phyloP scores from a whole-genome alignment of 2,113 vertebrate genomes.

The Cepphus grylle region DNA sequence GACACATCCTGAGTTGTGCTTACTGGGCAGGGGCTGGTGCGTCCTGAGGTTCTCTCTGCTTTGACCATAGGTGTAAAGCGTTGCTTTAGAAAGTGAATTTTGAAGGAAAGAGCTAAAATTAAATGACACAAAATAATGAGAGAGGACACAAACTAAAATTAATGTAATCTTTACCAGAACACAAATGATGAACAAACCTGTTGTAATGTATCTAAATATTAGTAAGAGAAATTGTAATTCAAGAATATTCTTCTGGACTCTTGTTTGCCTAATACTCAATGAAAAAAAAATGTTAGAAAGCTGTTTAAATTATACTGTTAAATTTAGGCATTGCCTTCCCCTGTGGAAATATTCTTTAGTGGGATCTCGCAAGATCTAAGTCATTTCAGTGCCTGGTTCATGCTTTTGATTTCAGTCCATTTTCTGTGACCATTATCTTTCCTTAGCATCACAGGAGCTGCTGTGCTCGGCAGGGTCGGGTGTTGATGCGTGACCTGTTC shows the following conservation, averaged over 20 bases:
- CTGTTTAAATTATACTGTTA: background rate
- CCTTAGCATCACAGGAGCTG: background rate
- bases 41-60: background rate
- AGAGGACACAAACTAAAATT: background rate
- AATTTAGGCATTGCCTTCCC: background rate
- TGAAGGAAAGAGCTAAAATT: background rate
- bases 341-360: background rate
- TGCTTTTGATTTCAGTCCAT: background rate
- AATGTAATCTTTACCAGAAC: background rate
- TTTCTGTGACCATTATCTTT: background rate
- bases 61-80: background rate
- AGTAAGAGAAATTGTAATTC: background rate
- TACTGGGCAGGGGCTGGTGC: background rate
- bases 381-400: background rate
- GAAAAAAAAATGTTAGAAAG: fast-evolving
- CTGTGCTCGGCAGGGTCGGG: fast-evolving
- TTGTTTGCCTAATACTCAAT: background rate
- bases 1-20: background rate
- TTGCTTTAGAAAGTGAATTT: background rate
- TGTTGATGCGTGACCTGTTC: fast-evolving
- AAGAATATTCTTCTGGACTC: background rate
- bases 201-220: background rate
- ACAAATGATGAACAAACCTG: background rate
- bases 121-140: background rate
- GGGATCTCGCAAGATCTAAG: background rate